Percentiles rank a stretch among this genome's conserved stretches.
phyloP scores from a whole-genome alignment of 2,888 invertebrate species.

The Dugesia japonica region DNA sequence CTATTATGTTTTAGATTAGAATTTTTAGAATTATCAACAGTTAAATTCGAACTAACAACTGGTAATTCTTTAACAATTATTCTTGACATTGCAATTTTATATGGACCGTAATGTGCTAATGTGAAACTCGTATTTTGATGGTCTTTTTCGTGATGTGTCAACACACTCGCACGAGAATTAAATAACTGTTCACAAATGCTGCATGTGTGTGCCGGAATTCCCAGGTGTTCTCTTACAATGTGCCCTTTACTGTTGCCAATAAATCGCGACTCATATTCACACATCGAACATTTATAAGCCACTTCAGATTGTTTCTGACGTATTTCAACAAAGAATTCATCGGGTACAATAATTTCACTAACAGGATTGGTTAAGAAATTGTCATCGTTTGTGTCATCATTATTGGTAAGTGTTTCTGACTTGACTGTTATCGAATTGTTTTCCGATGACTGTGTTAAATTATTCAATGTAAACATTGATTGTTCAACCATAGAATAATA shows the following conservation, averaged over 20 bases:
- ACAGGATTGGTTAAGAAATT: neutral
- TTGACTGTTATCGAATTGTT: neutral
- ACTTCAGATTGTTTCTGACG: slow-evolving; percentile 21
- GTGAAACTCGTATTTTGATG: slow-evolving; percentile 23
- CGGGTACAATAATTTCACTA: slow-evolving; percentile 27
- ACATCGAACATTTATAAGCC: slow-evolving; percentile 29
- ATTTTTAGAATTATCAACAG: neutral
- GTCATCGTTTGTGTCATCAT: slow-evolving; percentile 4
- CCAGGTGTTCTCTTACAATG: slow-evolving; percentile 33
- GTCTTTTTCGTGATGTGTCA: slow-evolving; percentile 30
- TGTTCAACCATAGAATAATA: slow-evolving; percentile 9
- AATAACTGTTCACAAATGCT: slow-evolving; percentile 33
- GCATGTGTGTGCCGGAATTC: slow-evolving; percentile 31
- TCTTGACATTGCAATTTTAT: slow-evolving; percentile 31
- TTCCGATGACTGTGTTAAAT: neutral
- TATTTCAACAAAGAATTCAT: slow-evolving; percentile 23
- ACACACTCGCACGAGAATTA: slow-evolving; percentile 26
- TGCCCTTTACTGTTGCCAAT: slow-evolving; percentile 32
- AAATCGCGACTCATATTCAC: slow-evolving; percentile 20
- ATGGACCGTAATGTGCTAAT: slow-evolving; percentile 32
- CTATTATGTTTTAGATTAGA: neutral
- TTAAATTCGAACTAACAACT: neutral
- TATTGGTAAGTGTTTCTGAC: neutral
- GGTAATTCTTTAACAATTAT: slow-evolving; percentile 21
- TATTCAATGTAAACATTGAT: neutral